A percentile compares a stretch with the other conserved stretches of the same genome.
Evolutionary conservation across 2,888 invertebrate genomes (phyloP).

Genomic region (Omphaloscelis lunosa): DNA sequence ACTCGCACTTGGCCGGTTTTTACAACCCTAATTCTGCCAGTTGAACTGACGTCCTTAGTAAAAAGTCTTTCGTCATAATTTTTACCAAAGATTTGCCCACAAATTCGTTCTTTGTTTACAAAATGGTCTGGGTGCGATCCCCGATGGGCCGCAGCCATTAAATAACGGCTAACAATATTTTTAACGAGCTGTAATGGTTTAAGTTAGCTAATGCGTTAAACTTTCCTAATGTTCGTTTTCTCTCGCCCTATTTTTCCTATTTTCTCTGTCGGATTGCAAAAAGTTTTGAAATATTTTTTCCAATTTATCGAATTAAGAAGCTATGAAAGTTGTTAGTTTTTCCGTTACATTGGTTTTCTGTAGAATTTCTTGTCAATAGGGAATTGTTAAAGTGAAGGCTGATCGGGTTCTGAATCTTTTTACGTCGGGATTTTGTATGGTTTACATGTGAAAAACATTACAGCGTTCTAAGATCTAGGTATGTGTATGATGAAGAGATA

Average conservation of each 20-base stretch:
- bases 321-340: conserved; percentile 24
- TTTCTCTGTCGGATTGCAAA: conserved; percentile 53
- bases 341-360: conserved; percentile 1
- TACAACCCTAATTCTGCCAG: conserved; percentile 23
- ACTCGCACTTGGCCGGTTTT: too few species aligned
- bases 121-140: conserved; percentile 21
- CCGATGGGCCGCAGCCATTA: conserved; percentile 44
- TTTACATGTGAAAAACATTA: neutral
- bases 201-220: conserved; percentile 75
- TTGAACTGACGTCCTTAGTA: conserved; percentile 36
- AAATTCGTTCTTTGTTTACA: conserved; percentile 51
- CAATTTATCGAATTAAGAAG: conserved; percentile 25
- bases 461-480: neutral
- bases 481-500: neutral
- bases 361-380: neutral
- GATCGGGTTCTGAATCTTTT: neutral
- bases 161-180: conserved; percentile 71
- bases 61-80: conserved; percentile 30
- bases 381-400: neutral
- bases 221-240: conserved; percentile 73
- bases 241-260: conserved; percentile 65
- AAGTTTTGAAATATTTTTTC: conserved; percentile 61
- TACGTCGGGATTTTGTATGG: neutral
- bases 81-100: conserved; percentile 37
- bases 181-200: conserved; percentile 75